These are phyloP conservation scores for Steatocranus sp. DNA, from an alignment of 2,797 vertebrate species.

Conservation along the genomic window DNA sequence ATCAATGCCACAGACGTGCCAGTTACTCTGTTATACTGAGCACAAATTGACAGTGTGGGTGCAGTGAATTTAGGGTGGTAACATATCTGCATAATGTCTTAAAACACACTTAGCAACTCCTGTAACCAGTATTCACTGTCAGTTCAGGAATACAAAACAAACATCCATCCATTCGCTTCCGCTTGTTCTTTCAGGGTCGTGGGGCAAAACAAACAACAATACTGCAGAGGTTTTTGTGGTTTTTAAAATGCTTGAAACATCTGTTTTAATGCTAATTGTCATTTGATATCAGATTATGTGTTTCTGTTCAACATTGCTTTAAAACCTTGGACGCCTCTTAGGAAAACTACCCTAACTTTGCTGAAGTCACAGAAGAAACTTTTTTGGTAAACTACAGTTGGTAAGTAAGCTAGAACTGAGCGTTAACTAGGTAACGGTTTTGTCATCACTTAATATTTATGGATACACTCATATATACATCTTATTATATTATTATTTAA, in stretches of 20 bases:
- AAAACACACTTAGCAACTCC: neutral
- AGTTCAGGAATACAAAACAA: neutral
- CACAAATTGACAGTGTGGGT: neutral
- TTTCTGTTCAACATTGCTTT: neutral
- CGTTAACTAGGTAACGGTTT: neutral
- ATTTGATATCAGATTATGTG: neutral
- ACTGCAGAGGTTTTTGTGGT: neutral
- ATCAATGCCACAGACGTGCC: neutral
- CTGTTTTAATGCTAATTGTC: neutral
- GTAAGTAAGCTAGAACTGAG: neutral
- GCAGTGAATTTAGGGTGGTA: neutral
- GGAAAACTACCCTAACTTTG: neutral
- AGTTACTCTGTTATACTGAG: neutral
- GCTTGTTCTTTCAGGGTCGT: too few relatives aligned
- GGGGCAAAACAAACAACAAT: too few relatives aligned
- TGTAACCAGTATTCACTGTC: neutral
- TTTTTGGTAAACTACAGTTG: neutral
- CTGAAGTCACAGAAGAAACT: accelerated
- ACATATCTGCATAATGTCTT: neutral
- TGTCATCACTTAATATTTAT: neutral
- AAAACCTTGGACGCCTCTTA: neutral
- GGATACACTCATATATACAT: neutral
- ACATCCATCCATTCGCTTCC: too few relatives aligned
- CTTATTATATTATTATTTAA: neutral
- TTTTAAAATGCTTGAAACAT: neutral